phyloP scores from a whole-genome alignment of 1,140 invertebrate species.

The Drosophila bocki region DNA sequence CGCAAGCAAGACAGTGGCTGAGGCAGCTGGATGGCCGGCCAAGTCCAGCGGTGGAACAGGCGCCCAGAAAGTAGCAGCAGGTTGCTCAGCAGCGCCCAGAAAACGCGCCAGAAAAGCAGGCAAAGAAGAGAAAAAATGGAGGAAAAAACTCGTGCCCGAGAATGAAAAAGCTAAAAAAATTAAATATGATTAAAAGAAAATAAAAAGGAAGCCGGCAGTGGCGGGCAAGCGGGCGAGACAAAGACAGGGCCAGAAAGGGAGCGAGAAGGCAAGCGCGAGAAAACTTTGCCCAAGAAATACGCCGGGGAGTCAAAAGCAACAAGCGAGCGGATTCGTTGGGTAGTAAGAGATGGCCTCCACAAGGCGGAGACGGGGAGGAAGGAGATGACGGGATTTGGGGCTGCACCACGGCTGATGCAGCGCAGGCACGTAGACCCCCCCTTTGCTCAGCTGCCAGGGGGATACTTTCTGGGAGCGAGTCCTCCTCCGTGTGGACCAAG shows the following conservation, averaged over 20 bases:
- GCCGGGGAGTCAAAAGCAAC: slow-evolving; percentile 69
- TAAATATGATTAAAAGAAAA: slow-evolving; percentile 84
- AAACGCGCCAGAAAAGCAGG: slow-evolving; percentile 49
- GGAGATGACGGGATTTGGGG: background rate
- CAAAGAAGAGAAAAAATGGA: slow-evolving; percentile 29
- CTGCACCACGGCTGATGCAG: slow-evolving; percentile 60
- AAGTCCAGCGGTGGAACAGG: slow-evolving; percentile 73
- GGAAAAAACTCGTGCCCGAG: slow-evolving; percentile 51
- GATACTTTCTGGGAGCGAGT: slow-evolving; percentile 10
- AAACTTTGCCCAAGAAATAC: slow-evolving; percentile 63
- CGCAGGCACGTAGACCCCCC: slow-evolving; percentile 52
- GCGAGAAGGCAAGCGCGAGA: slow-evolving; percentile 11
- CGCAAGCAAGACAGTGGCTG: slow-evolving; percentile 1
- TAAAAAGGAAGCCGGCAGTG: slow-evolving; percentile 46
- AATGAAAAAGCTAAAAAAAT: slow-evolving; percentile 79
- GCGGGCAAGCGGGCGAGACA: slow-evolving; percentile 7
- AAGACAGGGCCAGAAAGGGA: slow-evolving; percentile 1
- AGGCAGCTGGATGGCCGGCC: slow-evolving; percentile 59
- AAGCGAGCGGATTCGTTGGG: slow-evolving; percentile 50
- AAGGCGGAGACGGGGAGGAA: background rate
- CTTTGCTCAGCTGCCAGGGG: background rate
- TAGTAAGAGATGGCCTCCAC: slow-evolving; percentile 3
- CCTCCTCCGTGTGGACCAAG: slow-evolving; percentile 13
- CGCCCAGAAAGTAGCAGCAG: slow-evolving; percentile 67
- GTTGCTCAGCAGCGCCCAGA: slow-evolving; percentile 43